Conservation (phyloP, 92 coral and sea anemone genomes). For the Porites evermanni region DNA sequence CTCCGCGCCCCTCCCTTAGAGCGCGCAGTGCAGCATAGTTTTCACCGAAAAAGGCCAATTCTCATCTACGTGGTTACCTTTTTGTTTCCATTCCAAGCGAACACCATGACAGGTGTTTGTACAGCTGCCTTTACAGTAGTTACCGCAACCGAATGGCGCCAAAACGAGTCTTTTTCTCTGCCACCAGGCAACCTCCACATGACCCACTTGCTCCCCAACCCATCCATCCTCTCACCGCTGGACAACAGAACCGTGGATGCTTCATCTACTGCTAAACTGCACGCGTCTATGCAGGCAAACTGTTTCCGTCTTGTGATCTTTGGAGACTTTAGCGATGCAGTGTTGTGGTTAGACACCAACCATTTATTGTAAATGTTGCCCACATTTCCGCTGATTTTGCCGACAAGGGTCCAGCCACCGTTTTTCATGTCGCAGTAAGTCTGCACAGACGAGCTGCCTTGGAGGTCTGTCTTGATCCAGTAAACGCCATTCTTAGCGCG, state of each 20-base stretch:
- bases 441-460: slow-evolving; percentile 49
- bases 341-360: slow-evolving; percentile 24
- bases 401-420: slow-evolving; percentile 83
- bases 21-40: too few species aligned
- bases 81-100: slow-evolving; percentile 64
- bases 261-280: slow-evolving; percentile 24
- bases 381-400: slow-evolving; percentile 78
- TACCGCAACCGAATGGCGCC: slow-evolving; percentile 63
- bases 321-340: not conserved
- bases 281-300: slow-evolving; percentile 39
- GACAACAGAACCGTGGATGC: slow-evolving; percentile 65
- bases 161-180: slow-evolving; percentile 55
- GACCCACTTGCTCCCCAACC: slow-evolving; percentile 65
- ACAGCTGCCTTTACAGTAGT: slow-evolving; percentile 46
- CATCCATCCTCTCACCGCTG: slow-evolving; percentile 56
- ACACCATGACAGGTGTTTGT: slow-evolving; percentile 49
- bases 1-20: too few species aligned
- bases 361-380: slow-evolving; percentile 31
- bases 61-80: slow-evolving; percentile 6
- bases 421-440: slow-evolving; percentile 86
- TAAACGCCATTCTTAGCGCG: slow-evolving; percentile 73
- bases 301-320: slow-evolving; percentile 7
- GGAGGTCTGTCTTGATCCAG: slow-evolving; percentile 78
- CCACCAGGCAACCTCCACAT: slow-evolving; percentile 59
- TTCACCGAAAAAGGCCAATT: too few species aligned